Conservation (phyloP, 2,888 invertebrate species). For the Chrysodeixis includens region DNA sequence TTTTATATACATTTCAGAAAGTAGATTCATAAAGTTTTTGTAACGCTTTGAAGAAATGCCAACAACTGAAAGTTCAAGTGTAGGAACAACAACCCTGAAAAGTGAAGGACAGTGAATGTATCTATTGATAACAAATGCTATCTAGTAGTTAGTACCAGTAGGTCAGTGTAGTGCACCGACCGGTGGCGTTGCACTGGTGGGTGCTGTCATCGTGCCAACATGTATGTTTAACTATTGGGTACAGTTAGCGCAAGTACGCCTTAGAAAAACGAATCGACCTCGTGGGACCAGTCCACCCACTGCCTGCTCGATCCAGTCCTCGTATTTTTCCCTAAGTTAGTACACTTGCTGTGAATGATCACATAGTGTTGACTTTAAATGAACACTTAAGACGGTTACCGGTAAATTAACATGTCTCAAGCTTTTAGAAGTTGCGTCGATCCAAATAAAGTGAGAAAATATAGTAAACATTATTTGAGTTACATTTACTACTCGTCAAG, state of each 20-base stretch:
- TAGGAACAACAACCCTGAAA: not conserved
- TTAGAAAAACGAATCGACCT: conserved; percentile 79
- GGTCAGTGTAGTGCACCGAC: conserved; percentile 40
- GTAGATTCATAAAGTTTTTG: not conserved
- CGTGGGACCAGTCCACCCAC: conserved; percentile 84
- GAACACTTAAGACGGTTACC: conserved; percentile 15
- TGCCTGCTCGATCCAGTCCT: conserved; percentile 66
- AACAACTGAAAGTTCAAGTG: not conserved
- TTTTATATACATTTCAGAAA: not conserved
- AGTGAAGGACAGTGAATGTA: not conserved
- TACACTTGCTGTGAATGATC: conserved; percentile 45
- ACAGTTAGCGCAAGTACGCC: conserved; percentile 81
- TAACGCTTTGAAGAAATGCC: not conserved
- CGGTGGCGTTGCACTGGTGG: conserved; percentile 13
- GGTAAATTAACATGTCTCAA: conserved; percentile 26
- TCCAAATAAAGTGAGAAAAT: not conserved
- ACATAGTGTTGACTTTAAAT: conserved; percentile 56
- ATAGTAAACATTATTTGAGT: not conserved
- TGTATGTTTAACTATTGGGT: conserved; percentile 69
- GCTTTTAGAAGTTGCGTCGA: not conserved
- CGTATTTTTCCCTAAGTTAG: conserved; percentile 67
- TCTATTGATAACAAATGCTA: not conserved
- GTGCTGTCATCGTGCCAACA: conserved; percentile 58
- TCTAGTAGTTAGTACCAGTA: conserved; percentile 21
- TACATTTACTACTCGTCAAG: conserved; percentile 40